phyloP scores from a whole-genome alignment of 2,113 vertebrate species.

The Elachura formosa region DNA sequence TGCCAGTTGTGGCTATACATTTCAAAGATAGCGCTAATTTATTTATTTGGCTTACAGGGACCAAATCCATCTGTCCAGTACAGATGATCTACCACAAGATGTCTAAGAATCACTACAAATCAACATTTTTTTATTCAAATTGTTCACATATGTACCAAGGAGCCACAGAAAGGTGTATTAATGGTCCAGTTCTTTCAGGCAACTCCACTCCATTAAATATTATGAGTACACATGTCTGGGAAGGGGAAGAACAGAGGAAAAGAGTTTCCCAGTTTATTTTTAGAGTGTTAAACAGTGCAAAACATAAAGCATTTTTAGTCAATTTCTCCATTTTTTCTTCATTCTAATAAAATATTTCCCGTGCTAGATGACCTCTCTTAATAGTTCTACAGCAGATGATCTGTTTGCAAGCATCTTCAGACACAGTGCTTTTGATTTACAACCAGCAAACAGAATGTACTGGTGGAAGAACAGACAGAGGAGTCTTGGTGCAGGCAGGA shows the following conservation, averaged over 20 bases:
- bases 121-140: constrained; percentile 46
- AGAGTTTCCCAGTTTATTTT: constrained; percentile 21
- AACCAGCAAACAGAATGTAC: background rate
- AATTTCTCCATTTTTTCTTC: background rate
- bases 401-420: background rate
- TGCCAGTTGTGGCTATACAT: constrained; percentile 64
- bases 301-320: background rate
- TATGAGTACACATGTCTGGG: constrained; percentile 37
- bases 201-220: constrained; percentile 58
- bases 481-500: background rate
- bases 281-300: background rate
- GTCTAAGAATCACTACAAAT: constrained; percentile 26
- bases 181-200: constrained; percentile 26
- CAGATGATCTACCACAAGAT: constrained; percentile 46
- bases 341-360: constrained; percentile 13
- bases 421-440: background rate
- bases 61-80: constrained; percentile 57
- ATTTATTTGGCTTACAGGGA: constrained; percentile 70
- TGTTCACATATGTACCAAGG: constrained; percentile 65
- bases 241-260: background rate
- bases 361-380: background rate
- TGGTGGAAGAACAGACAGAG: background rate
- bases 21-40: constrained; percentile 68
- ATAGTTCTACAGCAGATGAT: background rate
- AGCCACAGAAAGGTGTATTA: constrained; percentile 47